phyloP scores from a whole-genome alignment of 23 tunicate species.

The Trididemnum clinides region DNA sequence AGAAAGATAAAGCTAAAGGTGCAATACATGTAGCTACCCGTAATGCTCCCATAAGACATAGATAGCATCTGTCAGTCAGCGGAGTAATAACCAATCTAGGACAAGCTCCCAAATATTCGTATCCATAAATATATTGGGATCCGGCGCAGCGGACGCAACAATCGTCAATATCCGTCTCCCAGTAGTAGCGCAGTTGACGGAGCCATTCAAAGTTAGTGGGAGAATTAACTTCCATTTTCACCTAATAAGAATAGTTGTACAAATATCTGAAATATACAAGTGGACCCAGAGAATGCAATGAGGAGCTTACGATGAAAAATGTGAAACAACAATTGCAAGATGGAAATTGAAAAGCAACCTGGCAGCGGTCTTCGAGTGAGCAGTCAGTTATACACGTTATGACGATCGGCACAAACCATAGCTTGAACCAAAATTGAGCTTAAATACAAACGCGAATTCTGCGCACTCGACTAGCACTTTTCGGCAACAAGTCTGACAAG shows the following conservation, averaged over 20 bases:
- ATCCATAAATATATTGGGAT: conserved; percentile 90
- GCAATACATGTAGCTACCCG: conserved; percentile 41
- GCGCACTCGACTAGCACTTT: too few species aligned
- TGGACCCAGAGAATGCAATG: too few species aligned
- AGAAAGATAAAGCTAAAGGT: neutral
- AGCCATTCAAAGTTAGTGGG: conserved; percentile 85
- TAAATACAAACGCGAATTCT: too few species aligned
- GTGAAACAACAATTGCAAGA: too few species aligned
- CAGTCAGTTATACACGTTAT: too few species aligned
- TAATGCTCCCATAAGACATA: conserved; percentile 98
- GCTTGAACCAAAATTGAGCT: too few species aligned
- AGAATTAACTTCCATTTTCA: conserved; percentile 54
- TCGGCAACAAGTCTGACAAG: too few species aligned
- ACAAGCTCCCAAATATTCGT: conserved; percentile 96
- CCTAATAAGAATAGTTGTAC: conserved; percentile 54
- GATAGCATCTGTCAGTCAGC: conserved; percentile 94
- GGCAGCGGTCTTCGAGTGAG: too few species aligned
- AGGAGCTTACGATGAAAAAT: too few species aligned
- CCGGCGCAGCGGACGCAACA: conserved; percentile 84
- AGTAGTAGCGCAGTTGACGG: conserved; percentile 95
- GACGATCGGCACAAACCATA: too few species aligned
- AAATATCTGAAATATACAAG: too few species aligned
- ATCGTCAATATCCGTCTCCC: conserved; percentile 97
- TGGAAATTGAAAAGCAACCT: too few species aligned
- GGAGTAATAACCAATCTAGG: conserved; percentile 98